Percentiles rank a stretch among this genome's conserved stretches.
Evolutionary conservation across 2,797 vertebrate species (phyloP).

Genomic region (Cottoperca gobio): DNA sequence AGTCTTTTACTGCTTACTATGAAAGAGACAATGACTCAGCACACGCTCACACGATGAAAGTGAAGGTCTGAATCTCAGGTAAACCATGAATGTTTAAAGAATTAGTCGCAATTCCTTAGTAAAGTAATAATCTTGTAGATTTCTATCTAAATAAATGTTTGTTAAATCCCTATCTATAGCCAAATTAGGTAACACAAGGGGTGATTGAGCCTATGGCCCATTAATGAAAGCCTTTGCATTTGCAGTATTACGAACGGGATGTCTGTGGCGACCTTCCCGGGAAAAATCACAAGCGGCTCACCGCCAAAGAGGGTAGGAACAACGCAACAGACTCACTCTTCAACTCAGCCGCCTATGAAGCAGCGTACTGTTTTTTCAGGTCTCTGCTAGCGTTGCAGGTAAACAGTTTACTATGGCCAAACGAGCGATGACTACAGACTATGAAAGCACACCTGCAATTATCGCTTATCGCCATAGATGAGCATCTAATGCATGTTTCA

Average conservation of each 20-base stretch:
- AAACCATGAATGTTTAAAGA: neutral
- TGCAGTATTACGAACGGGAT: neutral
- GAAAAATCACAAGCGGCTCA: neutral
- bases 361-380: too few relatives aligned
- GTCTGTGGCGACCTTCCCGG: too few relatives aligned
- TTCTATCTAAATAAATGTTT: neutral
- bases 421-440: too few relatives aligned
- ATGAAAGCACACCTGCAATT: neutral
- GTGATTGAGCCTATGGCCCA: too few relatives aligned
- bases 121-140: neutral
- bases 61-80: neutral
- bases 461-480: neutral
- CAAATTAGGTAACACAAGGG: too few relatives aligned
- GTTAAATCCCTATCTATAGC: too few relatives aligned
- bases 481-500: neutral
- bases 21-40: neutral
- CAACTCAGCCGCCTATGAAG: neutral
- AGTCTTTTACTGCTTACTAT: neutral
- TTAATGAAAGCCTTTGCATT: neutral
- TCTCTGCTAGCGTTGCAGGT: too few relatives aligned
- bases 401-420: too few relatives aligned
- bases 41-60: neutral
- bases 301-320: too few relatives aligned
- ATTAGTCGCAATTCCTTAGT: too few relatives aligned
- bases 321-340: neutral